Evolutionary conservation across 2,797 vertebrate genomes (phyloP).

Genomic region (Sparus aurata): DNA sequence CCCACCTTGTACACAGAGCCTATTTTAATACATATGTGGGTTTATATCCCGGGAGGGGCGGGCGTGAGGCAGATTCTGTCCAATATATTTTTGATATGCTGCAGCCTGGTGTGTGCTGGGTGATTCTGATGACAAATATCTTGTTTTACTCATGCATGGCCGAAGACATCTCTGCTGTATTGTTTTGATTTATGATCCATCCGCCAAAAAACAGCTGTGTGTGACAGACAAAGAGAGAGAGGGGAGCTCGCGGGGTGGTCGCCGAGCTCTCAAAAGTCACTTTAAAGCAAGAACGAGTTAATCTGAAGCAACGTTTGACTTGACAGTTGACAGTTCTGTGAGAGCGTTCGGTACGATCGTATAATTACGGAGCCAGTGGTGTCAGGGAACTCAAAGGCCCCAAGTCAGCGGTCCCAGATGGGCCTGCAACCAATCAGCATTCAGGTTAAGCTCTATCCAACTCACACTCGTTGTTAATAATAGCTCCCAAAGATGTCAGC

Average conservation of each 20-base stretch:
- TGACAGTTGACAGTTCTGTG: conserved; percentile 38
- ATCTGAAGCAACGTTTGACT: conserved; percentile 43
- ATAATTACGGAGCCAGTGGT: conserved; percentile 44
- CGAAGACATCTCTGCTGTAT: conserved; percentile 13
- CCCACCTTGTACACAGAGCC: not conserved
- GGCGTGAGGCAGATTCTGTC: conserved; percentile 14
- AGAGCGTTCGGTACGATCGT: conserved; percentile 22
- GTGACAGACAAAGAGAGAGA: conserved; percentile 17
- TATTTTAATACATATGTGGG: conserved; percentile 28
- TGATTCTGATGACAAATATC: conserved; percentile 39
- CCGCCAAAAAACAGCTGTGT: conserved; percentile 16
- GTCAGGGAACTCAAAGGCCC: conserved; percentile 51
- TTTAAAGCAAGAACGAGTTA: conserved; percentile 34
- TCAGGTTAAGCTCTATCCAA: conserved; percentile 52
- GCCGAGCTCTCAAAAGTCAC: conserved; percentile 26
- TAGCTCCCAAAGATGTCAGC: conserved; percentile 52
- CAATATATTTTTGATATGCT: conserved; percentile 33
- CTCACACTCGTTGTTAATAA: conserved; percentile 62
- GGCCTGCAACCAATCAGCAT: conserved; percentile 60
- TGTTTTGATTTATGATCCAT: conserved; percentile 39
- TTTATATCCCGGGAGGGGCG: conserved; percentile 4
- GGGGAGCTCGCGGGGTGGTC: conserved; percentile 21
- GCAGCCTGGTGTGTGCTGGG: conserved; percentile 12
- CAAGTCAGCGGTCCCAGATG: conserved; percentile 47
- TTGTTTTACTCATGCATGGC: conserved; percentile 14